Evolutionary conservation across 2,113 vertebrate species (phyloP).

Genomic region (Quiscalus mexicanus): DNA sequence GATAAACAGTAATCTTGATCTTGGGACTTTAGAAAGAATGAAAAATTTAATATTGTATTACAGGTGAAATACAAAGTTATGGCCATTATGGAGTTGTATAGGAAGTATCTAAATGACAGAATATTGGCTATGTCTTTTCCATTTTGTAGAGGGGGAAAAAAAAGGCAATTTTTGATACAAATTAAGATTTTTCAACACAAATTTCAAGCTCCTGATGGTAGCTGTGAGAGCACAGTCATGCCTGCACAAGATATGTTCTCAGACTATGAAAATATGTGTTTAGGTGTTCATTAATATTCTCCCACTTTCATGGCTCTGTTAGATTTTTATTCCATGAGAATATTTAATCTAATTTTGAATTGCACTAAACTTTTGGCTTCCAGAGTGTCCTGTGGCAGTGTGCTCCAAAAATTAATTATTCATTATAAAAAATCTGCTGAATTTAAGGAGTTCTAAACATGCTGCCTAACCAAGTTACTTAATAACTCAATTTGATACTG

Average conservation of each 20-base stretch:
- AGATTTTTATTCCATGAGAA: not conserved
- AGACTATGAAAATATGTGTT: not conserved
- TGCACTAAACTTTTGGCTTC: not conserved
- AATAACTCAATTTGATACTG: not conserved
- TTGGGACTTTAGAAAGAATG: not conserved
- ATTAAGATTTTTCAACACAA: not conserved
- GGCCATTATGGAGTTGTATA: not conserved
- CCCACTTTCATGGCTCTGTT: not conserved
- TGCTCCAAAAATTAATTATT: not conserved
- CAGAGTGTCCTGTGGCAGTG: not conserved
- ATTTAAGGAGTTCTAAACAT: not conserved
- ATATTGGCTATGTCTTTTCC: not conserved
- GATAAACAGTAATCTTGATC: not conserved
- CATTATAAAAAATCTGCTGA: not conserved
- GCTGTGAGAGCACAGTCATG: fast-evolving
- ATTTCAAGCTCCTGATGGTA: not conserved
- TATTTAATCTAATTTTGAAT: not conserved
- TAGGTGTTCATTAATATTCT: not conserved
- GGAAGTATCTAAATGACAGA: not conserved
- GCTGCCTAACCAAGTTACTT: not conserved
- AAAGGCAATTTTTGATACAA: not conserved
- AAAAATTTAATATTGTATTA: not conserved
- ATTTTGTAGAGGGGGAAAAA: fast-evolving
- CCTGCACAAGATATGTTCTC: not conserved
- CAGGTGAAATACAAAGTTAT: not conserved